Conservation (phyloP, 2,888 invertebrate species). For the Tiliacea aurago region DNA sequence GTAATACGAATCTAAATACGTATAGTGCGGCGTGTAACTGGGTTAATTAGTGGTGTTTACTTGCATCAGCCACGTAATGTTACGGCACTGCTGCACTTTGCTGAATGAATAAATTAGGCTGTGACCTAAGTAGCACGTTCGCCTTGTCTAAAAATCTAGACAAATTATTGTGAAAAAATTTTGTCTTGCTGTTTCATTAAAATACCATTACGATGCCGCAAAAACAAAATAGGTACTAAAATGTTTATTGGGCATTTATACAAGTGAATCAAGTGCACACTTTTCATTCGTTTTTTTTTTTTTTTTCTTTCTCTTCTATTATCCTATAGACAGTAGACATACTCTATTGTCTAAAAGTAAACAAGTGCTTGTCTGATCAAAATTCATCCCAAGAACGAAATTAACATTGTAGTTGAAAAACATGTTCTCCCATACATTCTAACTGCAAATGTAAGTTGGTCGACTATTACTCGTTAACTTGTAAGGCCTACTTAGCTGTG, state of each 20-base stretch:
- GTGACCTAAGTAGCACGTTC: slow-evolving; percentile 49
- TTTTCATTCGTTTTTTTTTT: neutral
- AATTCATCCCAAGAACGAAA: too few species aligned
- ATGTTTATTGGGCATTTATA: neutral
- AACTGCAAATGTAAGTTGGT: too few species aligned
- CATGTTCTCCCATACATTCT: too few species aligned
- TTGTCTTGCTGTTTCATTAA: slow-evolving; percentile 27
- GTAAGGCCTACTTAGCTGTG: too few species aligned
- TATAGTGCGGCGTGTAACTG: slow-evolving; percentile 60
- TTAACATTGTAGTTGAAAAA: too few species aligned
- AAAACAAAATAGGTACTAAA: neutral
- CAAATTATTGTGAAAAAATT: slow-evolving; percentile 35
- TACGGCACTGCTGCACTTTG: slow-evolving; percentile 64
- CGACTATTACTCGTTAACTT: too few species aligned
- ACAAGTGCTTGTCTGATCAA: too few species aligned
- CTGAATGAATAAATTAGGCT: slow-evolving; percentile 67
- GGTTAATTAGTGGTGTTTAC: slow-evolving; percentile 69
- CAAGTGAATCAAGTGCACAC: neutral
- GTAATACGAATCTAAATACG: slow-evolving; percentile 58
- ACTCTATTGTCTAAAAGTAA: too few species aligned
- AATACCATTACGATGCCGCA: slow-evolving; percentile 8
- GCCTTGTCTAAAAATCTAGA: slow-evolving; percentile 43
- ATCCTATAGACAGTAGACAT: too few species aligned
- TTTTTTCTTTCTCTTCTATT: neutral
- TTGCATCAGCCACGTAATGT: slow-evolving; percentile 64